Conservation (phyloP, 2,797 vertebrate species). For the Atherinosoma microstoma region DNA sequence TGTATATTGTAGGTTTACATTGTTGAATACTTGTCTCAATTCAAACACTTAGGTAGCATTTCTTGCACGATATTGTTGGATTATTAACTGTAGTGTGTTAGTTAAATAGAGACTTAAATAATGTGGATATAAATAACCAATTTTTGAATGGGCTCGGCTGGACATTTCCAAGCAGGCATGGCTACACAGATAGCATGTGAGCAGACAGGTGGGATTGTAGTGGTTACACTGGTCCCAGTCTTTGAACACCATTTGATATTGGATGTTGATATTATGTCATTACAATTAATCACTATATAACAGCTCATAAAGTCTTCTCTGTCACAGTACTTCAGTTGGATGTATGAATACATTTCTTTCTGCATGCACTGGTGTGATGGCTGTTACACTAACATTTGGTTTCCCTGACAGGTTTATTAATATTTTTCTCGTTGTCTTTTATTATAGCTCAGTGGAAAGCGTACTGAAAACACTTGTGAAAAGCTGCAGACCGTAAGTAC, state of each 20-base stretch:
- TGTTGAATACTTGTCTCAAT: slow-evolving; percentile 13
- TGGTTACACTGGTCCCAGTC: slow-evolving; percentile 60
- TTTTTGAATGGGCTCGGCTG: slow-evolving; percentile 45
- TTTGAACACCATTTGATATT: slow-evolving; percentile 57
- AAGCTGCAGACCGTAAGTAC: slow-evolving; percentile 96
- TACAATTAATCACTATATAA: background rate
- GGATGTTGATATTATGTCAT: background rate
- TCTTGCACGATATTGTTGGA: slow-evolving; percentile 30
- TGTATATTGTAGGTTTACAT: slow-evolving; percentile 43
- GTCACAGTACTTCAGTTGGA: slow-evolving; percentile 30
- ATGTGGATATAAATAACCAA: slow-evolving; percentile 19
- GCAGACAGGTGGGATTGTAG: slow-evolving; percentile 57
- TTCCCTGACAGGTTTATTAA: slow-evolving; percentile 21
- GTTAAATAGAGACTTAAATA: slow-evolving; percentile 23
- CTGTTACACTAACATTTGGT: slow-evolving; percentile 57
- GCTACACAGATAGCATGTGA: slow-evolving; percentile 66
- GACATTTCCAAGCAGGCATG: slow-evolving; percentile 65
- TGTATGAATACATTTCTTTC: slow-evolving; percentile 55
- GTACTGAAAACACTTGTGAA: slow-evolving; percentile 96
- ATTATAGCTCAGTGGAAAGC: slow-evolving; percentile 91
- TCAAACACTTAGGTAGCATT: slow-evolving; percentile 17
- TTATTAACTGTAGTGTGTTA: slow-evolving; percentile 16
- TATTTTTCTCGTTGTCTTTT: slow-evolving; percentile 21
- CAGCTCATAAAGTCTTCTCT: background rate
- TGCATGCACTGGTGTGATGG: slow-evolving; percentile 79